phyloP scores from a whole-genome alignment of 2,797 vertebrate species.

The Poecile montanus region DNA sequence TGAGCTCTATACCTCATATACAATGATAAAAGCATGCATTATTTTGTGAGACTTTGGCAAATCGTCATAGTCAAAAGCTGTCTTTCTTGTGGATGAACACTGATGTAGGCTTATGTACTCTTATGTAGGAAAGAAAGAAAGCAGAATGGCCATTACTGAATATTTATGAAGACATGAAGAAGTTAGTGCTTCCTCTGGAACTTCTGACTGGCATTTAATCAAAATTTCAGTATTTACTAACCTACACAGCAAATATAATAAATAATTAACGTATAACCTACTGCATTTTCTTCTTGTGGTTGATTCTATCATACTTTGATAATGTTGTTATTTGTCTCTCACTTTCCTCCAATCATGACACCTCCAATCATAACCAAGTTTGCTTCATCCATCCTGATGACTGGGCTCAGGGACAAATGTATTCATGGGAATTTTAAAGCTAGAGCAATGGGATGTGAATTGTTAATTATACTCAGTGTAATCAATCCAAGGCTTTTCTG shows the following conservation, averaged over 20 bases:
- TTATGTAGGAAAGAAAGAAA: not conserved
- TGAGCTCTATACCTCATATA: not conserved
- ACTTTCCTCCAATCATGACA: not conserved
- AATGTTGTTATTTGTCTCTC: not conserved
- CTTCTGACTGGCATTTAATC: not conserved
- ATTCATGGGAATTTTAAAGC: not conserved
- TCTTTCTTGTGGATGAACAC: not conserved
- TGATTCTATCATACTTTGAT: not conserved
- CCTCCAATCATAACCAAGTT: not conserved
- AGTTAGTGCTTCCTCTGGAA: not conserved
- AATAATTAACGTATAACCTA: not conserved
- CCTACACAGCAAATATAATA: not conserved
- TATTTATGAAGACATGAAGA: not conserved
- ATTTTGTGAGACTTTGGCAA: not conserved
- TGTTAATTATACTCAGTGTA: not conserved
- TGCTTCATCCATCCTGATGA: not conserved
- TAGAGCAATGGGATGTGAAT: not conserved
- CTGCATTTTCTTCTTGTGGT: not conserved
- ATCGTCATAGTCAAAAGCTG: not conserved
- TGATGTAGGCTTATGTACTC: accelerated
- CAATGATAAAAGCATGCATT: accelerated
- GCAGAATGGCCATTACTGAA: not conserved
- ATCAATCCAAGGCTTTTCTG: not conserved
- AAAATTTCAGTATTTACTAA: not conserved
- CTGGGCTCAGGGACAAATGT: not conserved